Conservation (phyloP, 2,888 invertebrate genomes). For the Chydorus sphaericus region DNA sequence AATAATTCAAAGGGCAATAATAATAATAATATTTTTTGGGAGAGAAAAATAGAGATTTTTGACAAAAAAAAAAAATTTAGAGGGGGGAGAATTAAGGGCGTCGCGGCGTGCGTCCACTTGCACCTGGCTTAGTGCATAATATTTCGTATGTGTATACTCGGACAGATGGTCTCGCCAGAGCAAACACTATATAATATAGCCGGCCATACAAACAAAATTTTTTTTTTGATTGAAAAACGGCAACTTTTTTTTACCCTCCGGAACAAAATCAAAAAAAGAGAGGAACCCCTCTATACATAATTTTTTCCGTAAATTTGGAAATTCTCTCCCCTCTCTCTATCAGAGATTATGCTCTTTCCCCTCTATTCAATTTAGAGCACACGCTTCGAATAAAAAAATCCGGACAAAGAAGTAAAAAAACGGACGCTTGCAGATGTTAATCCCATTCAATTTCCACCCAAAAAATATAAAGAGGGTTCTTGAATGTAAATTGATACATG, state of each 20-base stretch:
- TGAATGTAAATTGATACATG: constrained; percentile 8
- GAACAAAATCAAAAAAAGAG: constrained; percentile 1
- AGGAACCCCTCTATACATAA: not conserved
- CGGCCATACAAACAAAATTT: not conserved
- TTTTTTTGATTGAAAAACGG: constrained; percentile 4
- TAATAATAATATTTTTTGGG: not conserved
- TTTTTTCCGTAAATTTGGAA: constrained; percentile 7
- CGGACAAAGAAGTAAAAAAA: too few relatives aligned
- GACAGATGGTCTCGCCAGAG: constrained; percentile 1
- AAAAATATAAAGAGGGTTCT: too few relatives aligned
- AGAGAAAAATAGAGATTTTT: not conserved
- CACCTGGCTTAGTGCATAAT: not conserved
- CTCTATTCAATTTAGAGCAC: constrained; percentile 8
- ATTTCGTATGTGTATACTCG: not conserved
- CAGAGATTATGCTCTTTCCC: not conserved
- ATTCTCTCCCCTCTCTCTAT: not conserved
- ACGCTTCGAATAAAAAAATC: too few relatives aligned
- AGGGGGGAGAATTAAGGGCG: not conserved
- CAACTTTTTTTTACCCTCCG: constrained; percentile 3
- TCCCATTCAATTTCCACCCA: too few relatives aligned
- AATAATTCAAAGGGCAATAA: too few relatives aligned
- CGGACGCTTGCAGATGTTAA: too few relatives aligned
- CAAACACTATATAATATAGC: too few relatives aligned
- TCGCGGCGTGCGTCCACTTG: not conserved
- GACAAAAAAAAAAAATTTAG: not conserved